Conservation (phyloP, 64 coral and sea anemone genomes). For the Acropora yongei region DNA sequence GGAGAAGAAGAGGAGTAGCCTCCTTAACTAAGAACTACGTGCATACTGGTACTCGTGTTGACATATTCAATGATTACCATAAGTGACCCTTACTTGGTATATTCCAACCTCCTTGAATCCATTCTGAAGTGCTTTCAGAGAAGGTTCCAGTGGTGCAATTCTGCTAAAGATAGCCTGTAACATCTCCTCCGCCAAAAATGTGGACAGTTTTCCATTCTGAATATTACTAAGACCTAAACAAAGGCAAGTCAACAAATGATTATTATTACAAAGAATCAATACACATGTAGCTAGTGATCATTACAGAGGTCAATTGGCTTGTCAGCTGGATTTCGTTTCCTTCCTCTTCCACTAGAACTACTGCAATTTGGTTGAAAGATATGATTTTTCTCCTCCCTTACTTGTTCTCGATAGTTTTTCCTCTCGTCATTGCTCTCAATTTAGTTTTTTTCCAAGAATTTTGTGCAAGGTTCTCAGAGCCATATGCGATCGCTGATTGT, state of each 20-base stretch:
- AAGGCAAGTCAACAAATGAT: constrained; percentile 7
- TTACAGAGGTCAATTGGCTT: background rate
- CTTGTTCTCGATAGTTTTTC: constrained; percentile 31
- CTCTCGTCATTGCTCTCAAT: constrained; percentile 14
- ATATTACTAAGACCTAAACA: constrained; percentile 69
- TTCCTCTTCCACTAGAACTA: constrained; percentile 59
- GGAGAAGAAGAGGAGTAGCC: background rate
- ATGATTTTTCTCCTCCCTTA: constrained; percentile 21
- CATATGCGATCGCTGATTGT: constrained; percentile 47
- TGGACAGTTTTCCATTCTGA: constrained; percentile 67
- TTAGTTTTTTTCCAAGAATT: constrained; percentile 30
- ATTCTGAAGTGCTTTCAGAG: constrained; percentile 37
- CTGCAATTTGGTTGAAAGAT: constrained; percentile 39
- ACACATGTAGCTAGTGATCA: background rate
- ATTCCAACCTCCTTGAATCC: constrained; percentile 61
- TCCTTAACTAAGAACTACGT: background rate
- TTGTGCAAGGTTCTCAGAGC: constrained; percentile 22
- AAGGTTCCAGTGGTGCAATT: constrained; percentile 26
- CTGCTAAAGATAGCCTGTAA: constrained; percentile 48
- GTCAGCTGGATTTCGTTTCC: constrained; percentile 18
- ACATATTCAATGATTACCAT: constrained; percentile 41
- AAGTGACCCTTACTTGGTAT: constrained; percentile 58
- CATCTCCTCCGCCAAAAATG: constrained; percentile 61
- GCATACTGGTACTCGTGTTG: constrained; percentile 4
- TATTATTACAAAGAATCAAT: background rate